A percentile compares a stretch with the other conserved stretches of the same genome.
phyloP scores from a whole-genome alignment of 2,888 invertebrate genomes.

The Hoplodrina ambigua region DNA sequence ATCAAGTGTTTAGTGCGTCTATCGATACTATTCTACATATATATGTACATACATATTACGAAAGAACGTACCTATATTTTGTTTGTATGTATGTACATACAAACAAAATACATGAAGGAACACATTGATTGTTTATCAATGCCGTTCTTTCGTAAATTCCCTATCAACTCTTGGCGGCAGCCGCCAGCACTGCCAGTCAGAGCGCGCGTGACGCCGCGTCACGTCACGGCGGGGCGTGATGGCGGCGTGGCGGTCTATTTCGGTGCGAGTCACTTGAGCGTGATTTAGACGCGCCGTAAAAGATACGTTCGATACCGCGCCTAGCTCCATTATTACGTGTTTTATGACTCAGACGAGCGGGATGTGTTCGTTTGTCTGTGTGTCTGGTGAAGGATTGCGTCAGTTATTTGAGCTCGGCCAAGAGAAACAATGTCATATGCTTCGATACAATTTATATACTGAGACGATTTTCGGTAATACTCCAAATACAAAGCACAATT shows the following conservation, averaged over 20 bases:
- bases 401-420: neutral
- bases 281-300: constrained; percentile 45
- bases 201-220: neutral
- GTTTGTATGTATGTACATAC: too few species aligned
- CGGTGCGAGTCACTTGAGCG: constrained; percentile 29
- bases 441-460: neutral
- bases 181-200: neutral
- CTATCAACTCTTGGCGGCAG: constrained; percentile 4
- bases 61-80: too few species aligned
- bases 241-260: constrained; percentile 15
- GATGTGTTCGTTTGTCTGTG: constrained; percentile 9
- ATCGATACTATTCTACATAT: neutral
- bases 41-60: too few species aligned
- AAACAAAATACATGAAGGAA: constrained; percentile 2
- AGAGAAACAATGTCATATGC: neutral
- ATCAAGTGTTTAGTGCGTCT: neutral
- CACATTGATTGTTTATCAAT: neutral
- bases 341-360: constrained; percentile 23
- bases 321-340: constrained; percentile 27
- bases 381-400: constrained; percentile 7
- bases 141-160: neutral
- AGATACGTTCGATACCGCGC: constrained; percentile 24
- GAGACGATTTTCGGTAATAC: neutral
- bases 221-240: neutral
- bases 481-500: neutral